phyloP scores from a whole-genome alignment of 1,140 invertebrate species.

The Leptinotarsa lineolata region DNA sequence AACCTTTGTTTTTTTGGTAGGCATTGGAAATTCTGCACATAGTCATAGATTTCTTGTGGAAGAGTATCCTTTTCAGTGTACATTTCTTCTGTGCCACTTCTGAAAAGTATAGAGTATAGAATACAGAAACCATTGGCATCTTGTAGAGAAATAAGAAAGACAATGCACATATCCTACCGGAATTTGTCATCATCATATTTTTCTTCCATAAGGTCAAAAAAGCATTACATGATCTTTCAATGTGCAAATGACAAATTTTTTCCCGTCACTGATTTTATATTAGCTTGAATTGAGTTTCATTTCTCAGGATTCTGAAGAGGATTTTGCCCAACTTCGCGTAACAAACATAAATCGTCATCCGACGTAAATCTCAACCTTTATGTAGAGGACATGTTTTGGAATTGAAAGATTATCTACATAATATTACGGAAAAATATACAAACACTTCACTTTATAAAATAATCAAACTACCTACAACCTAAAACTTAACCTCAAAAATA shows the following conservation, averaged over 20 bases:
- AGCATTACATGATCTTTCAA: slow-evolving; percentile 18
- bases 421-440: too few relatives aligned
- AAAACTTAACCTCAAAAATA: too few relatives aligned
- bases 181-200: too few relatives aligned
- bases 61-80: slow-evolving; percentile 5
- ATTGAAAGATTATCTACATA: too few relatives aligned
- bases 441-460: too few relatives aligned
- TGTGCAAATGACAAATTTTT: slow-evolving; percentile 20
- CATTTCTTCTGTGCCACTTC: neutral
- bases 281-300: slow-evolving; percentile 18
- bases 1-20: neutral
- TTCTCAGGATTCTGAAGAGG: slow-evolving; percentile 1
- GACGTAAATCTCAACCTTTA: slow-evolving; percentile 21
- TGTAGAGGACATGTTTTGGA: too few relatives aligned
- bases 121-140: too few relatives aligned
- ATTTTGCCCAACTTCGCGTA: slow-evolving; percentile 25
- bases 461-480: too few relatives aligned
- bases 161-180: too few relatives aligned
- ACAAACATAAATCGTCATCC: slow-evolving; percentile 20
- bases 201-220: slow-evolving; percentile 19
- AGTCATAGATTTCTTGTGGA: neutral
- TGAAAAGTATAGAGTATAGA: neutral
- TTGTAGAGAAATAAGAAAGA: too few relatives aligned
- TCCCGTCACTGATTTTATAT: slow-evolving; percentile 12
- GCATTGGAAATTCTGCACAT: neutral